Evolutionary conservation across 2,113 vertebrate species (phyloP).

Genomic region (Acrocephalus arundinaceus): DNA sequence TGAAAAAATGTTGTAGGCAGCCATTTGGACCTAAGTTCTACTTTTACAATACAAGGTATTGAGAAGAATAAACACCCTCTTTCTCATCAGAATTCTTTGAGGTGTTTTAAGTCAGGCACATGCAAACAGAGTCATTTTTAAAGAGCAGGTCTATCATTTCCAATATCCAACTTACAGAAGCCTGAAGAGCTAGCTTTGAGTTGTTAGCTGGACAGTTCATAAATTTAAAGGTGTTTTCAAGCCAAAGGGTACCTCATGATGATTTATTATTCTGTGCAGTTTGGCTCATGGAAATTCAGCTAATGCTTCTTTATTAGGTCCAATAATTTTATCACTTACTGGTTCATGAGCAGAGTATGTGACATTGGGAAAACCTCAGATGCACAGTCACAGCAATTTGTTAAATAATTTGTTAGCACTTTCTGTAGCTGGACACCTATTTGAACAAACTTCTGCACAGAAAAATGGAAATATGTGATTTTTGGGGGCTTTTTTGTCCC

Average conservation of each 20-base stretch:
- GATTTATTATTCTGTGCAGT: background rate
- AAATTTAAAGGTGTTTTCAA: background rate
- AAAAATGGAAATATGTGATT: fast-evolving
- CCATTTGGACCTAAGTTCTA: too few species aligned
- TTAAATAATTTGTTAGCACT: background rate
- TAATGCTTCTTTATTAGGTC: background rate
- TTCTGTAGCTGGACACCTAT: background rate
- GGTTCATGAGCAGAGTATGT: background rate
- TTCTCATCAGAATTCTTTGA: too few species aligned
- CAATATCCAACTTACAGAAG: background rate
- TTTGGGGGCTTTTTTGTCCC: background rate
- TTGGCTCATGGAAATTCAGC: background rate
- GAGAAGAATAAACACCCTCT: too few species aligned
- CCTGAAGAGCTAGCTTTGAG: background rate
- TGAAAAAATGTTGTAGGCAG: too few species aligned
- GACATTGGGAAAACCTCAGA: background rate
- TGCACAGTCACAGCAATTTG: background rate
- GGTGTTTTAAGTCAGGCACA: too few species aligned
- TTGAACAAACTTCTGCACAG: background rate
- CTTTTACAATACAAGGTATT: too few species aligned
- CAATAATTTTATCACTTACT: background rate
- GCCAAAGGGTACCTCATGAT: background rate
- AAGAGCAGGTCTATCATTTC: background rate
- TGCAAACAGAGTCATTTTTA: too few species aligned
- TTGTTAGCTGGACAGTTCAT: background rate